A percentile compares a stretch with the other conserved stretches of the same genome.
These are phyloP conservation scores for Chlamydotis undulata DNA, from an alignment of 2,113 vertebrate species.

Conservation along the genomic window DNA sequence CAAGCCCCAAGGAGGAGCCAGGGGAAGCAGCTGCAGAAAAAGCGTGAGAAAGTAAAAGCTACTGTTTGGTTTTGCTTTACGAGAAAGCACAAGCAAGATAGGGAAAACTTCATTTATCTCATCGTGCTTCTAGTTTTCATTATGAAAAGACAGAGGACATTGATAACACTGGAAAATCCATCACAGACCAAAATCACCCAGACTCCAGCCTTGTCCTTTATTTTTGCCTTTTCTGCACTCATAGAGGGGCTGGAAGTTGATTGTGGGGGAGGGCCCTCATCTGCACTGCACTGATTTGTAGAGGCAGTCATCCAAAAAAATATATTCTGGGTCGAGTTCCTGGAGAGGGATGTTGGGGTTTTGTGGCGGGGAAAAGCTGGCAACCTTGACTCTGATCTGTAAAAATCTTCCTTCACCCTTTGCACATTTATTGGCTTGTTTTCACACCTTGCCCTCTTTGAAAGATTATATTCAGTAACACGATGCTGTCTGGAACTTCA, in stretches of 20 bases:
- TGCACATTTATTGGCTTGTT: constrained; percentile 45
- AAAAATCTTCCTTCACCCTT: constrained; percentile 56
- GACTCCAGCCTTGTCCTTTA: neutral
- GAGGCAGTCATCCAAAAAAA: constrained; percentile 59
- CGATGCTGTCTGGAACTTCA: neutral
- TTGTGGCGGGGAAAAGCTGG: constrained; percentile 61
- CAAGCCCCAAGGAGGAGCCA: neutral
- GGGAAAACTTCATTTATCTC: neutral
- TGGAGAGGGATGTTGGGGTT: constrained; percentile 68
- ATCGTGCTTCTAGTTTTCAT: neutral
- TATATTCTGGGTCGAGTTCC: constrained; percentile 65
- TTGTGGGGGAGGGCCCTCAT: neutral
- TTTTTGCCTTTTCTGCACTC: constrained; percentile 14
- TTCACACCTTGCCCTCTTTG: constrained; percentile 55
- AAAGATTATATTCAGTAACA: constrained; percentile 17
- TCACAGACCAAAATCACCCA: neutral
- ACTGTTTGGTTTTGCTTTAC: neutral
- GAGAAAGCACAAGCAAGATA: neutral
- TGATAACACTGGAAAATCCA: neutral
- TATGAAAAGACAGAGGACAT: neutral
- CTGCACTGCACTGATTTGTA: constrained; percentile 25
- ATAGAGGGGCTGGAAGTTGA: neutral
- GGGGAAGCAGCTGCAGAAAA: neutral
- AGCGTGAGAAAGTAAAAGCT: neutral
- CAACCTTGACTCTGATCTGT: constrained; percentile 50